Base-by-base conservation (phyloP, 2,888 invertebrate species). In the Lasiommata megera region DNA sequence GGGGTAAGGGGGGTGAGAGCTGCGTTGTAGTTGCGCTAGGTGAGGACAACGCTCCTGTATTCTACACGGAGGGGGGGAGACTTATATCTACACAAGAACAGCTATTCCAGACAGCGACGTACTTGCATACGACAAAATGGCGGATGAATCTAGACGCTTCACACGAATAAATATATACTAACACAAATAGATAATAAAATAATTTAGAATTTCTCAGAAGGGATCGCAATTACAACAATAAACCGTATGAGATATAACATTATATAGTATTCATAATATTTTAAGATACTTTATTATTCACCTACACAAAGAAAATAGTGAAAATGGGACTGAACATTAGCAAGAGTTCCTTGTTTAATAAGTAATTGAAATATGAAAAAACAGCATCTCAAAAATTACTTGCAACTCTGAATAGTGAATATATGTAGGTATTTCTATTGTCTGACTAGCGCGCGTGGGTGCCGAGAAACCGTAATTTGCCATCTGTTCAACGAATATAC, bases 1-100 rank as follows among this genome's bases (percentile, higher is more conserved):
- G 61, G n/a, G 54, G 51, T 38, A 56, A 58, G 47, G 60, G 58
- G 58, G 61, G 16, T 58, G 58, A 52, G 58, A 11, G 44, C 6
- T 34, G 23, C 11, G 1, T 9, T 31, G 36, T 60, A 54, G 53
- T 54, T 56, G 59, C 61, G 60, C 58, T 53, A 55, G 34, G 34
- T 14, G 47, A 46, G 58, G 37, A 54, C 56, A 34, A 29, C 55
- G 57, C 51, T 54, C 58, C 47, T 56, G 51, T 51, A 38, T 54
- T 38, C 54, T 37, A 34, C 23, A 36, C 28, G 51, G 50, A 41
- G 52, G 52, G 58, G 54, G 51, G 31, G 40, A 37, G 37, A 43
- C 18, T 56, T 46, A 50, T 29, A 58, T 48, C 53, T 50, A 48
- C 34, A 50, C 17, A 55, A 38, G 52, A 58, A 53, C 44, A 48